Conservation (phyloP, 2,888 invertebrate species). For the Suillia variegata region DNA sequence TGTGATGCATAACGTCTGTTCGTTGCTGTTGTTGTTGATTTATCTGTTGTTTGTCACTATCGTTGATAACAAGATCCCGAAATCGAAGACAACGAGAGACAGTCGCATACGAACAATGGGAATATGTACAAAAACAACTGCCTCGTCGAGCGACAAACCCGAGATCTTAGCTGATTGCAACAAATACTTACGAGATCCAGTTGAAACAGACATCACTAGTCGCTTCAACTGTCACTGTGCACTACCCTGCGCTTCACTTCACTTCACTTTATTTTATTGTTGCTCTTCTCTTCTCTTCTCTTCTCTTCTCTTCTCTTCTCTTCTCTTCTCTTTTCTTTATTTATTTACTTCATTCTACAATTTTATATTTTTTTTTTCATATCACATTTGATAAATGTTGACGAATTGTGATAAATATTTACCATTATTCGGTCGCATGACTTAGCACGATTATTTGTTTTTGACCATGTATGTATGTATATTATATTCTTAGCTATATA, state of each 20-base stretch:
- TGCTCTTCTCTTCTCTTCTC: too few species aligned
- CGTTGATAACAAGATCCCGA: constrained; percentile 58
- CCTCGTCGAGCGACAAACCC: constrained; percentile 60
- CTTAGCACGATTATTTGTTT: background rate
- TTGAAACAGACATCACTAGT: background rate
- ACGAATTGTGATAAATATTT: background rate
- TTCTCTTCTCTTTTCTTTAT: too few species aligned
- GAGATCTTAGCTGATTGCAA: constrained; percentile 49
- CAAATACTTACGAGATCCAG: too few species aligned
- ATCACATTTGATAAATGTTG: background rate
- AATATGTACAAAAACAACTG: constrained; percentile 47
- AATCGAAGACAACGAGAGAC: constrained; percentile 61
- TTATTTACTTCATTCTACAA: too few species aligned
- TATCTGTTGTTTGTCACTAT: background rate
- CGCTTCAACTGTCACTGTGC: background rate
- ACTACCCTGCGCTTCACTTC: background rate
- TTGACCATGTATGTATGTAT: too few species aligned
- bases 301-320: too few species aligned
- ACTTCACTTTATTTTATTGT: too few species aligned
- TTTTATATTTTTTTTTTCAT: background rate
- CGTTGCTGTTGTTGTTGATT: too few species aligned
- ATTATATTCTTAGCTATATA: background rate
- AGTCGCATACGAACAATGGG: constrained; percentile 46
- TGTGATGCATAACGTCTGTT: too few species aligned
- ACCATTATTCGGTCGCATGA: background rate